Evolutionary conservation across 2,797 vertebrate genomes (phyloP), one percentile per base, ranked within the genome.

Genomic region (Uromys caudimaculatus): DNA sequence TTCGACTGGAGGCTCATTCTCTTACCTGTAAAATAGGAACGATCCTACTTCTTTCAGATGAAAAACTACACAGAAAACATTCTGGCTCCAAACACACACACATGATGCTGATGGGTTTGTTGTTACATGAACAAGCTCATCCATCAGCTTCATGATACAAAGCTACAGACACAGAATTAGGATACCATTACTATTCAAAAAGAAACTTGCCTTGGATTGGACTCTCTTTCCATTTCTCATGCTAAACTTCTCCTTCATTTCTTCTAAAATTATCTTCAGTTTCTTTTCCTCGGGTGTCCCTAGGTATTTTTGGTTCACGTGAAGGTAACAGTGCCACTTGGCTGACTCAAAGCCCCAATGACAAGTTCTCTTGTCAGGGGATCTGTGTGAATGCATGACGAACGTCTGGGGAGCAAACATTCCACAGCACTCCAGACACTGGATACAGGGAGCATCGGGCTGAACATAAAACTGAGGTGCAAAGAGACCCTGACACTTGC

Each of bases 311-410:
- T 99, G 99, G 98, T 99, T 99, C 58, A 99, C 99, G 85, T 99
- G 99, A 97, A 99, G 99, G 98, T 99, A 99, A 98, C 99, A 99
- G 96, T 99, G 99, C 99, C 99, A 99, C 98, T 99, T 99, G 98
- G 99, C 99, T 0, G 99, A 99, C 95, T 99, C 99, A 97, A 99
- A 99, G 62, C 99, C 99, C 99, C 99, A 99, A 98, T 99, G 99
- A 98, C 99, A 99, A 98, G 99, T 99, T 98, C 99, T 99, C 99
- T 99, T 99, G 99, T 99, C 99, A 0, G 99, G 99, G 47, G 99
- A 99, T 94, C 99, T 99, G 98, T 99, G 99, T 0, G 99, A 99
- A 98, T 99, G 99, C 99, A 99, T 99, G 98, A 99, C 99, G 73
- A 99, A 99, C 3, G 99, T 99, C 98, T 99, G 99, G 13, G 99